A percentile compares a stretch with the other conserved stretches of the same genome.
These are phyloP conservation scores for Florisuga fusca DNA, from an alignment of 2,797 vertebrate species.

Conservation along the genomic window DNA sequence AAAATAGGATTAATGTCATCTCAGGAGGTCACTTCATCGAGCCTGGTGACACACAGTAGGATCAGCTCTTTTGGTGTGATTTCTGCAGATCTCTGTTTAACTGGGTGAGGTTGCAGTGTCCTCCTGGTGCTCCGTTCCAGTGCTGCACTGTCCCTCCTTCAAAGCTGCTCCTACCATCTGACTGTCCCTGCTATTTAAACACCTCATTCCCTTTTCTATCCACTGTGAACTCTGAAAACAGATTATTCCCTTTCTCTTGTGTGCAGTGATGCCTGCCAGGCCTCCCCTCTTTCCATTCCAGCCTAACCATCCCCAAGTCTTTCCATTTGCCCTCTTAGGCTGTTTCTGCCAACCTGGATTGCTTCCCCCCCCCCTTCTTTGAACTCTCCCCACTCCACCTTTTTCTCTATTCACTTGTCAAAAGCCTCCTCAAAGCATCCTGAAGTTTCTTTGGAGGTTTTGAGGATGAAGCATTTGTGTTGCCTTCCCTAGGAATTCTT, in stretches of 20 bases:
- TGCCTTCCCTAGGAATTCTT: neutral
- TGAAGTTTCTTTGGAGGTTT: neutral
- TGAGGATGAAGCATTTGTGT: neutral
- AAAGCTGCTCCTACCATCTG: neutral
- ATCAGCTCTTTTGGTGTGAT: neutral
- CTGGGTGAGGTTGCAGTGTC: neutral
- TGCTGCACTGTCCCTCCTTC: neutral
- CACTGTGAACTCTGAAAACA: accelerated
- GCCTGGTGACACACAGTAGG: neutral
- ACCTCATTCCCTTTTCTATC: neutral
- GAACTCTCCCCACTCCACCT: neutral
- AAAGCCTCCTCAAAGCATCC: neutral
- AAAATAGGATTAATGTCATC: neutral
- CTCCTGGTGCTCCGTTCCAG: neutral
- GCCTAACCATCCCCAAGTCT: neutral
- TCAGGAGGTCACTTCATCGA: neutral
- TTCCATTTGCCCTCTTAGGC: neutral
- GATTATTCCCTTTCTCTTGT: neutral
- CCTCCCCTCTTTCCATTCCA: neutral
- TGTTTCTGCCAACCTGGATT: neutral
- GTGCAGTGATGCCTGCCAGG: neutral
- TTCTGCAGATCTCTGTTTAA: neutral
- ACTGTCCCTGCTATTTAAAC: neutral
- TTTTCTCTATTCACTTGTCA: neutral
- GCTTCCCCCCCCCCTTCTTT: accelerated